These are phyloP conservation scores for Chondrosia reniformis DNA, from an alignment of 37 sponge, comb jelly and placozoan genomes.

Conservation along the genomic window DNA sequence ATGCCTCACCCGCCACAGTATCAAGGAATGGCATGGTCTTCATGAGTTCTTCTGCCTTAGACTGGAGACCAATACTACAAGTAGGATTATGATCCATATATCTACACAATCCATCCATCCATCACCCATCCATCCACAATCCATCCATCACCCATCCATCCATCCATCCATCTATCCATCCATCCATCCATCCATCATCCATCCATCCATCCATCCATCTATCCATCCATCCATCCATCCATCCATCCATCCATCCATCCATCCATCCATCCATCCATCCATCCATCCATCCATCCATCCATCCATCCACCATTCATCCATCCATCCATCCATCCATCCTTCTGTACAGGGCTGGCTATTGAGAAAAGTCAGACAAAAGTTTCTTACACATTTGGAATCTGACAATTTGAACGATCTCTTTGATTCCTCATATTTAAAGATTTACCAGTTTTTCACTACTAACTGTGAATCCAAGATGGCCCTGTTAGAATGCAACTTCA, in stretches of 20 bases:
- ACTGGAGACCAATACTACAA: conserved; percentile 82
- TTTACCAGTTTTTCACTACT: conserved; percentile 64
- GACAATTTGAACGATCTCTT: conserved; percentile 68
- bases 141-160: neutral
- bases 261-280: too few relatives aligned
- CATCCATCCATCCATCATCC: neutral
- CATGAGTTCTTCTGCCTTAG: conserved; percentile 99
- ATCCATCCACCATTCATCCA: neutral
- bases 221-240: too few relatives aligned
- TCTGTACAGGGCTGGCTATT: conserved; percentile 69
- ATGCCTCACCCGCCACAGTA: conserved; percentile 98
- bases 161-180: neutral
- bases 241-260: too few relatives aligned
- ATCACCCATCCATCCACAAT: neutral
- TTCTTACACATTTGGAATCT: conserved; percentile 67
- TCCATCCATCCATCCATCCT: neutral
- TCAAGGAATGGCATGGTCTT: conserved; percentile 99
- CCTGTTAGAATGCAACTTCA: conserved; percentile 87
- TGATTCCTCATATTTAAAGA: conserved; percentile 67
- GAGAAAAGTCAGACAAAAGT: conserved; percentile 62
- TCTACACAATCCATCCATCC: neutral
- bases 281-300: neutral
- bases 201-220: neutral
- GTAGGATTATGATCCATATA: neutral
- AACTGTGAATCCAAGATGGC: conserved; percentile 84